These are phyloP conservation scores for Tetanocera ferruginea DNA, from an alignment of 2,888 invertebrate species.

Conservation along the genomic window DNA sequence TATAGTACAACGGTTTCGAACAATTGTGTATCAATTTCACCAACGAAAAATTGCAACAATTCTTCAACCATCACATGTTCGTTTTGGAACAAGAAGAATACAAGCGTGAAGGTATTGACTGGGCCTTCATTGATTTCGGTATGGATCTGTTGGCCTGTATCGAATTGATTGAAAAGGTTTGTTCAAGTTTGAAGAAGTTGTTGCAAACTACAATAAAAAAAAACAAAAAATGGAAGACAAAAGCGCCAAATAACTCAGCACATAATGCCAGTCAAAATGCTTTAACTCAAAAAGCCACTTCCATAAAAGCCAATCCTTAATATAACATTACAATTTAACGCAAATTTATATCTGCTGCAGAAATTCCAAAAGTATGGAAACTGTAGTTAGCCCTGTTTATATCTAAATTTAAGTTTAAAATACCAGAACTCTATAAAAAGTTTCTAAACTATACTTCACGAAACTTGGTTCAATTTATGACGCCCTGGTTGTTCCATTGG, in stretches of 20 bases:
- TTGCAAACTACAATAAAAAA: neutral
- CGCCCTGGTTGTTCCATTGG: too few relatives aligned
- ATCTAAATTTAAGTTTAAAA: too few relatives aligned
- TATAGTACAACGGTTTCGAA: conserved; percentile 97
- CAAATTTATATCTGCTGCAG: too few relatives aligned
- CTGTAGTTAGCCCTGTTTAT: too few relatives aligned
- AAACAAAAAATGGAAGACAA: neutral
- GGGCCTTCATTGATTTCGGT: conserved; percentile 99
- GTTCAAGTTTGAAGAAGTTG: conserved; percentile 43
- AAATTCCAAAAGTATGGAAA: too few relatives aligned
- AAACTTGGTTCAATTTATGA: too few relatives aligned
- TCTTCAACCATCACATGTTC: conserved; percentile 99
- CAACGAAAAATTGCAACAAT: conserved; percentile 99
- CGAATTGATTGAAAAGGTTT: conserved; percentile 97
- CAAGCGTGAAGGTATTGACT: conserved; percentile 95
- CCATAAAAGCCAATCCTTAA: too few relatives aligned
- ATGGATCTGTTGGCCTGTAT: conserved; percentile 99
- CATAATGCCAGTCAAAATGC: neutral
- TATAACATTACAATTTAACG: too few relatives aligned
- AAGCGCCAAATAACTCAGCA: too few relatives aligned
- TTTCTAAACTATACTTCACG: too few relatives aligned
- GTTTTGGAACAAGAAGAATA: conserved; percentile 99
- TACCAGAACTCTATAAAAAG: too few relatives aligned
- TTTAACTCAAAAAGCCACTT: too few relatives aligned
- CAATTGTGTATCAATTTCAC: conserved; percentile 99